Base-by-base conservation (phyloP, 2,888 invertebrate species). In the Eupeodes luniger region DNA sequence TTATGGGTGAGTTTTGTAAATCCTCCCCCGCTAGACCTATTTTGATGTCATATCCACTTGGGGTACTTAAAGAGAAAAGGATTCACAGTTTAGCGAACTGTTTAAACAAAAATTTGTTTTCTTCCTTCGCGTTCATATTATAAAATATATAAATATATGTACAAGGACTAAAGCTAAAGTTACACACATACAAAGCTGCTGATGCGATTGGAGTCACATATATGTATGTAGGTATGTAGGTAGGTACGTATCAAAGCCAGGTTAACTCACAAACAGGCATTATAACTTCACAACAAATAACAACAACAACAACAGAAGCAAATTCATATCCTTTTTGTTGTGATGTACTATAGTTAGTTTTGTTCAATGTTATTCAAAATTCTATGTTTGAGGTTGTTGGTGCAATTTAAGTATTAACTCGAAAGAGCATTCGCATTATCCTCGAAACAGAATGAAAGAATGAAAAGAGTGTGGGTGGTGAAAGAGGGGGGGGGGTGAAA, bases 81-180 rank as follows among this genome's bases (percentile, higher is more conserved):
- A 88, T 85, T 88, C 88, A 85, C 88, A 88, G 88, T 85, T 88
- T 85, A 88, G 88, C 85, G 88, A 85, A 88, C 85, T 85, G 85
- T 81, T 88, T 88, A 81, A 88, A 81, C 64, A 86, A 82, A 86
- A 86, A 74, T 81, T 81, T 81, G 61, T 76, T 70, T 62, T 77
- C 59, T 66, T 61, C 72, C 70, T 57, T 67, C 66, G 40, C 4
- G 0, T 10, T 16, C 7, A 3, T 14, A 59, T 5, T 40, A 62
- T 1, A 5, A 7, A 61, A 4, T 19, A 9, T n/a, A 36, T 40
- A 61, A 36, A 61, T 19, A 1, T 19, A n/a, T n/a, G n/a, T n/a
- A 2, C 27, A 27, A 27, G 27, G 27, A 27, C 27, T 27, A 27
- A 27, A 27, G 27, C 27, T 27, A 27, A 27, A 27, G 3, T 2